These are phyloP conservation scores for Ophthalmolycus amberensis DNA, from an alignment of 2,113 vertebrate species.

Conservation along the genomic window DNA sequence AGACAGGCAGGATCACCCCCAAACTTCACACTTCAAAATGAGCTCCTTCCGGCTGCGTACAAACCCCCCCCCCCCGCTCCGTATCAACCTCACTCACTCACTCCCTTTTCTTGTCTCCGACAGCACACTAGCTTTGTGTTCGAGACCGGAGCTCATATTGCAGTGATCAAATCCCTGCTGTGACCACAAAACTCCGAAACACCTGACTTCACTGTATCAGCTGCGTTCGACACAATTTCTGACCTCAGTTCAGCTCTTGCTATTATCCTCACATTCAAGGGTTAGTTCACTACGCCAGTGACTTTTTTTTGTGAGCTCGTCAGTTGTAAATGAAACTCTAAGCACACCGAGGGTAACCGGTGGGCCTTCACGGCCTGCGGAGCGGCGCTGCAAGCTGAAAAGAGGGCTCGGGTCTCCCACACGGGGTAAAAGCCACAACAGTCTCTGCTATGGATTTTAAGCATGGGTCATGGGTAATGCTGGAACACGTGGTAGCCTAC, in stretches of 20 bases:
- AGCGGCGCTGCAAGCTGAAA: slow-evolving; percentile 27
- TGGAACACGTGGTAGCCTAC: slow-evolving; percentile 45
- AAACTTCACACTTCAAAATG: slow-evolving; percentile 30
- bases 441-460: slow-evolving; percentile 33
- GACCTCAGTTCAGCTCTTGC: slow-evolving; percentile 54
- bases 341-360: slow-evolving; percentile 67
- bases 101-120: not conserved
- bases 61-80: not conserved
- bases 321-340: slow-evolving; percentile 55
- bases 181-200: slow-evolving; percentile 16
- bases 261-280: slow-evolving; percentile 32
- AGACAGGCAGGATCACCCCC: slow-evolving; percentile 30
- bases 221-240: slow-evolving; percentile 19
- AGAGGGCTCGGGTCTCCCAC: slow-evolving; percentile 35
- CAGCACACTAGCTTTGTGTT: not conserved
- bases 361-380: slow-evolving; percentile 3
- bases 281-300: slow-evolving; percentile 18
- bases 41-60: slow-evolving; percentile 20
- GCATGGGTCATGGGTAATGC: slow-evolving; percentile 24
- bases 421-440: slow-evolving; percentile 58
- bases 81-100: not conserved
- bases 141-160: not conserved
- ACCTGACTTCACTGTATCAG: slow-evolving; percentile 48
- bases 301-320: slow-evolving; percentile 44
- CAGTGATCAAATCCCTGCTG: not conserved